Evolutionary conservation across 1,140 invertebrate species (phyloP).

Genomic region (Lysiphlebus fabarum): DNA sequence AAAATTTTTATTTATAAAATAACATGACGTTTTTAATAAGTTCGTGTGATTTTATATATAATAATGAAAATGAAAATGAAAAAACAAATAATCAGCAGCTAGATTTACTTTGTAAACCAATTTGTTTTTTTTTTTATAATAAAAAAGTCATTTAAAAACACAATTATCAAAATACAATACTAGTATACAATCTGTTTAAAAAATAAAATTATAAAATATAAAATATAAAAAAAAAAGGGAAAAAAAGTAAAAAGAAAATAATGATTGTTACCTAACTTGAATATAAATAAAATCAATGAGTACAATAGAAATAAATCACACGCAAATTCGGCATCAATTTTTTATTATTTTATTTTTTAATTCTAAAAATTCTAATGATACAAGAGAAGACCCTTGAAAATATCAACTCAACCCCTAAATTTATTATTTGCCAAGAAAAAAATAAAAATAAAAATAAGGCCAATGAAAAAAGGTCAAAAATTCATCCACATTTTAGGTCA

Average conservation of each 20-base stretch:
- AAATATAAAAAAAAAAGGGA: neutral
- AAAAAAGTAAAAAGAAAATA: neutral
- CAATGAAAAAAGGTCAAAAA: conserved; percentile 46
- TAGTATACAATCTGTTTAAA: too few relatives aligned
- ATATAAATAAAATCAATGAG: too few relatives aligned
- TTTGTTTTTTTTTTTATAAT: too few relatives aligned
- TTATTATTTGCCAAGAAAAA: neutral
- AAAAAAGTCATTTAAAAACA: too few relatives aligned
- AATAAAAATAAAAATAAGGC: conserved; percentile 14
- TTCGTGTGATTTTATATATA: too few relatives aligned
- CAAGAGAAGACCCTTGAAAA: neutral
- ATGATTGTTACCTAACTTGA: neutral
- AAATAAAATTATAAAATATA: too few relatives aligned
- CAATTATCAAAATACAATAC: too few relatives aligned
- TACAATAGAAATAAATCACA: neutral
- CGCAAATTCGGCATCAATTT: conserved; percentile 6
- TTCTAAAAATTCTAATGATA: neutral
- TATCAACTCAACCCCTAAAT: neutral
- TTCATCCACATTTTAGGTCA: conserved; percentile 49
- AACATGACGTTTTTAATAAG: too few relatives aligned
- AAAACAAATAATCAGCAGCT: too few relatives aligned
- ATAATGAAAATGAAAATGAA: too few relatives aligned
- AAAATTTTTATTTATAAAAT: too few relatives aligned
- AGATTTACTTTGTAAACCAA: too few relatives aligned
- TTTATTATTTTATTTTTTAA: neutral